Conservation (phyloP, 2,113 vertebrate species). For the Heloderma charlesbogerti region DNA sequence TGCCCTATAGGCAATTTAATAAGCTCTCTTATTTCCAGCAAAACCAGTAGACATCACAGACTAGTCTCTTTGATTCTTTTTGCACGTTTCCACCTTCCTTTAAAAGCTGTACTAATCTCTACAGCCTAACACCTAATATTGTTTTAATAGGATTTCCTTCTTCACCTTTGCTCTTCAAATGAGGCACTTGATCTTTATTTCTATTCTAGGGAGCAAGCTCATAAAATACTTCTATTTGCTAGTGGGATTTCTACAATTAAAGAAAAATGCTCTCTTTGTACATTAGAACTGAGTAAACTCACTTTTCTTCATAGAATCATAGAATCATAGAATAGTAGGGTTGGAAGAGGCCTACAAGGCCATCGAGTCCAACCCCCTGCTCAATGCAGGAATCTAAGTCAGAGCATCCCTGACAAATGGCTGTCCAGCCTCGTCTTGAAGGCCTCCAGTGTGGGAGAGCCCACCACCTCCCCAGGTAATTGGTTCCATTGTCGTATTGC, state of each 20-base stretch:
- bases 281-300: not conserved
- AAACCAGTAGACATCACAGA: not conserved
- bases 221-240: not conserved
- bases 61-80: not conserved
- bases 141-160: not conserved
- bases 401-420: no score
- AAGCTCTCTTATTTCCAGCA: not conserved
- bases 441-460: no score
- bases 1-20: not conserved
- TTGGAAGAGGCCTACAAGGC: no score
- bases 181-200: not conserved
- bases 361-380: no score
- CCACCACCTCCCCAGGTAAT: no score
- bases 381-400: no score
- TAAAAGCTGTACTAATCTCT: rapidly evolving
- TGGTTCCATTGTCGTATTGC: no score
- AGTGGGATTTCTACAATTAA: not conserved
- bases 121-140: not conserved
- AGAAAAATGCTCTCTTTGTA: not conserved
- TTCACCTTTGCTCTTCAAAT: not conserved
- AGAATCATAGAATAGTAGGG: no score
- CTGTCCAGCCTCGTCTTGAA: no score
- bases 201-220: not conserved
- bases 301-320: no score
- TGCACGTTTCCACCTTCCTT: not conserved